Base-by-base conservation (phyloP, 2,113 vertebrate species). In the Mastomys coucha region DNA sequence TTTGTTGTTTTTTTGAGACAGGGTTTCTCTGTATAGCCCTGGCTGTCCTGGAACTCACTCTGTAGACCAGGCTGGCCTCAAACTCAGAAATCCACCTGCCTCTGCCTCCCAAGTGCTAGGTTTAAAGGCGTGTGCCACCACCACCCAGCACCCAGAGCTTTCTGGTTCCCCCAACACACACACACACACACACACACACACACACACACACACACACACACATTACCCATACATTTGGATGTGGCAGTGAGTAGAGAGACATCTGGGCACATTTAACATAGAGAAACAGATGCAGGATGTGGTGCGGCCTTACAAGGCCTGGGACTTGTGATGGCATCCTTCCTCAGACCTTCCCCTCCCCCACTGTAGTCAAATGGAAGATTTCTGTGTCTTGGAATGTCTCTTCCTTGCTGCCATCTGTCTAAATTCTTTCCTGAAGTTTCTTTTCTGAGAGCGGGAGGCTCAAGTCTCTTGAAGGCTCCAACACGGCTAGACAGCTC, bases 401-500 rank as follows among this genome's bases (percentile, higher is more conserved):
- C 99, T 98, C 98, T 98, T 78, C 99, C 99, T 86, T 98, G 99
- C 96, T 98, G 99, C 67, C 95, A 98, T 89, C 99, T 99, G 97
- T 99, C 99, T 69, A 98, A 99, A 98, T 98, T 73, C 92, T 99
- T 99, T 97, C 99, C 99, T 1, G 77, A 97, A 85, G 96, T 99
- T 93, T 99, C 97, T 96, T 99, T 99, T 98, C 93, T 96, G 97
- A 96, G 98, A 93, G 97, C 98, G 24, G 98, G 98, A 85, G 97
- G 97, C 53, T 98, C 96, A 94, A 99, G 99, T 98, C 99, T 99
- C 0, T 99, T 99, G 96, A 99, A 99, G 90, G 97, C 98, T 69
- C 98, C 14, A 24, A 97, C 81, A 72, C 98, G 65, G 86, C 97
- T 80, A 76, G 89, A 81, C 0, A 95, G 81, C 76, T 96, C 91